Evolutionary conservation across 2,113 vertebrate genomes (phyloP), one percentile per base, ranked within the genome.

Genomic region (Carlito syrichta): DNA sequence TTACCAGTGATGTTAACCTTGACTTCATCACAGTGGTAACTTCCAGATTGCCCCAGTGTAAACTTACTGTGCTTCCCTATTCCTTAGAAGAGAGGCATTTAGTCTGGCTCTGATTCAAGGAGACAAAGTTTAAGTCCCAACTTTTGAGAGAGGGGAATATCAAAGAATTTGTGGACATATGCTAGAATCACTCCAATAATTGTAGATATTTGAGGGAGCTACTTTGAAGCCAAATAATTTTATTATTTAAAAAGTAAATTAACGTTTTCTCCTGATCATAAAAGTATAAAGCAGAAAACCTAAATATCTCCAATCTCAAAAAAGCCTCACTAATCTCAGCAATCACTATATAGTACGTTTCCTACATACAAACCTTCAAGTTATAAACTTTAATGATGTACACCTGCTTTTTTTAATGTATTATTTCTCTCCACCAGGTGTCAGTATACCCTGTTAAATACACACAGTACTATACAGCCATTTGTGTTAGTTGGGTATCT

Each of bases 241-340:
- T 77, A 88, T 60, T 92, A 83, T 60, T 87, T 83, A 48, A 71
- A 88, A 68, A 83, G 60, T 48, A 48, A 74, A 63, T 79, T 38
- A 68, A 83, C 1, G 10, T 68, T 88, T 87, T 63, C 58, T 82
- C 45, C 25, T 87, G 32, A 54, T 68, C 30, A 77, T 38, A 82
- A 83, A 54, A 92, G 20, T 86, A 32, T 73, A 93, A 89, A 86
- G 5, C 45, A 74, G 68, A 77, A 91, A 73, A 88, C 48, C 76
- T 96, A 97, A 93, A 95, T 52, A 43, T 88, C 58, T 94, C 45
- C 60, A 95, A 56, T 82, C 30, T 94, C 38, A 78, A 4, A 86
- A 76, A 95, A 66, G 0, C 19, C n/a, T n/a, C n/a, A 0, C 0
- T 76, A 56, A 83, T 71, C 50, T 77, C 45, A 94, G 13, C 22